Base-by-base conservation (phyloP, 92 coral and sea anemone genomes). In the Epizoanthus scotinus region DNA sequence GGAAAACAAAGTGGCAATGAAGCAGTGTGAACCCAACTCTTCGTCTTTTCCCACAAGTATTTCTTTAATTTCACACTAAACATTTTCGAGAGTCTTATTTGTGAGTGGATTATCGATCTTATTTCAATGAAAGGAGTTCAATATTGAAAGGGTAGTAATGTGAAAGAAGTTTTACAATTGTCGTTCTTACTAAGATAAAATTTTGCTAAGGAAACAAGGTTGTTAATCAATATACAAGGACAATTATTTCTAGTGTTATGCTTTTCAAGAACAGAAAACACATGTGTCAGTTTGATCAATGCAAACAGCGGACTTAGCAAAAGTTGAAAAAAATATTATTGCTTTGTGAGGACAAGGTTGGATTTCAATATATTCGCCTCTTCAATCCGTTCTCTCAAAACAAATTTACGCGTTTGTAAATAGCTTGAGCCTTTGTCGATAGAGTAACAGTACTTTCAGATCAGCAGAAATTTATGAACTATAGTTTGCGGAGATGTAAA, bases 1-100 rank as follows among this genome's bases (percentile, higher is more conserved):
- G 31, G 17, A 15, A 34, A 49, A 60, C 49, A 75, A 59, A 73
- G 38, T 27, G 6, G 10, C 54, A 21, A 42, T 21, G 24, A 20
- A 47, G 36, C 69, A 60, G 47, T 75, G 81, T 15, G 81, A 75
- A 59, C 57, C 81, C 20, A 24, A 13, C 22, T 12, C 6, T 36
- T 75, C 44, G 54, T 55, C 13, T 36, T 75, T 75, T 75, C 81
- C 81, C 81, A 75, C 81, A 66, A 59, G 81, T 59, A 75, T 75
- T 58, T 40, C 15, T 58, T 75, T 75, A 75, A 75, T 75, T 58
- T 22, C 4, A 52, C 81, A 59, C 63, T 60, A 75, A 40, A 3
- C 19, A 47, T 10, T 24, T 14, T 75, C 81, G 62, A 75, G 81
- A 24, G 68, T 28, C 42, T 75, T 60, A 59, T 75, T 71, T 75